Conservation (phyloP, 2,113 vertebrate genomes). For the Trichomycterus rosablanca region DNA sequence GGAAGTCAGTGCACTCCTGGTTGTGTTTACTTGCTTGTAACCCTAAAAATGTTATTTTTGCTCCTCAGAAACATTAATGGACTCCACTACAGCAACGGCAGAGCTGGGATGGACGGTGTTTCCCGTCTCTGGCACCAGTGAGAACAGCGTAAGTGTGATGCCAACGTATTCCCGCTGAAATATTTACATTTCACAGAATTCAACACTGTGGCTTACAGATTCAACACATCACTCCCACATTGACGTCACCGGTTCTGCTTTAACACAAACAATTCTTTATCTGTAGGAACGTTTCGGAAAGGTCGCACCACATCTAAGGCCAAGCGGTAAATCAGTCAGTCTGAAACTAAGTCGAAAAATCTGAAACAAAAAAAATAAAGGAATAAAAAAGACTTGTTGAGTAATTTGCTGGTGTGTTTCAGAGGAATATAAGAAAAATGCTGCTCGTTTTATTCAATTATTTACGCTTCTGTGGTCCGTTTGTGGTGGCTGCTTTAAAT, state of each 20-base stretch:
- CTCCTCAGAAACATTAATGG: slow-evolving; percentile 89
- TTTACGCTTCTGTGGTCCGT: slow-evolving; percentile 70
- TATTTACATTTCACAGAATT: background rate
- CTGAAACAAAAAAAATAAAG: too few relatives aligned
- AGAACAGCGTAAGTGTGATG: slow-evolving; percentile 67
- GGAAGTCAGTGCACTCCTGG: too few relatives aligned
- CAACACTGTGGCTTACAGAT: background rate
- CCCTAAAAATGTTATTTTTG: slow-evolving; percentile 33
- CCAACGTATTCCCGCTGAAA: slow-evolving; percentile 8
- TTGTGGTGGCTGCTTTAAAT: slow-evolving; percentile 62
- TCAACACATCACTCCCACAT: background rate
- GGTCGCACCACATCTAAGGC: too few relatives aligned
- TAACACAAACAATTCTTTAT: background rate
- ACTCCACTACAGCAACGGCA: slow-evolving; percentile 95
- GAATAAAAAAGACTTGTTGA: slow-evolving; percentile 54
- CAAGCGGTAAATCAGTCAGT: too few relatives aligned
- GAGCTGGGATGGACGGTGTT: slow-evolving; percentile 96
- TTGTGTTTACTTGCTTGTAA: slow-evolving; percentile 1
- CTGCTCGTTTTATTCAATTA: slow-evolving; percentile 69
- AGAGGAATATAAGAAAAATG: slow-evolving; percentile 52
- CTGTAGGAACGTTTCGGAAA: too few relatives aligned
- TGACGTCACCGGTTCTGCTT: background rate
- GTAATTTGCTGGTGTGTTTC: slow-evolving; percentile 65
- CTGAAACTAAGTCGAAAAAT: too few relatives aligned
- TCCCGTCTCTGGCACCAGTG: slow-evolving; percentile 87